Evolutionary conservation across 2,113 vertebrate species (phyloP).

Genomic region (Marcusenius ussheri): DNA sequence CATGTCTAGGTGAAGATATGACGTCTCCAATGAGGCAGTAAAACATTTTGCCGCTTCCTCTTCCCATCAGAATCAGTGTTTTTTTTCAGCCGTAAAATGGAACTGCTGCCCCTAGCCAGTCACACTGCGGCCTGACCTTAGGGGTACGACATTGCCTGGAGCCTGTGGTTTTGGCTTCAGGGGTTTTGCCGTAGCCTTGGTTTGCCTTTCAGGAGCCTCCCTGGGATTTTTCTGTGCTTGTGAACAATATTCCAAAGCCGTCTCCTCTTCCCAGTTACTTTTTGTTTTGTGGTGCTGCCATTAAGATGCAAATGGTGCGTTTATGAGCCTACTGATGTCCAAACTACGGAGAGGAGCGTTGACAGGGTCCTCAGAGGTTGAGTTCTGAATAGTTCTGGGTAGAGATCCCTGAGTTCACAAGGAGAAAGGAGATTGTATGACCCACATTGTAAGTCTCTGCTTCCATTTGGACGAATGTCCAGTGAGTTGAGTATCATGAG

Average conservation of each 20-base stretch:
- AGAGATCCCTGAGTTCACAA: neutral
- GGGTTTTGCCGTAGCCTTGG: neutral
- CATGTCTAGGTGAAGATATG: neutral
- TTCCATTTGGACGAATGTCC: neutral
- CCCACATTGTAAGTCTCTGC: neutral
- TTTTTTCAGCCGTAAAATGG: neutral
- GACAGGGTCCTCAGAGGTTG: neutral
- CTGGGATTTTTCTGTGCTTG: neutral
- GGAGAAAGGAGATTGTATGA: neutral
- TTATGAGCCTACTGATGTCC: neutral
- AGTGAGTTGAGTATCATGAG: neutral
- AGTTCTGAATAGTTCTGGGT: neutral
- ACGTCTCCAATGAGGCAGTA: neutral
- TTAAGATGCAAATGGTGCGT: neutral
- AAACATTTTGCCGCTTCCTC: neutral
- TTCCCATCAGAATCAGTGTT: neutral
- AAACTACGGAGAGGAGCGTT: neutral
- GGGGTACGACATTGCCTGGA: neutral
- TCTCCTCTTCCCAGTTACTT: neutral
- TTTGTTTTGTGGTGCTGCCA: neutral
- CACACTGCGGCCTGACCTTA: neutral
- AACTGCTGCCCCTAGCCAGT: neutral
- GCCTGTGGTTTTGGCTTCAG: neutral
- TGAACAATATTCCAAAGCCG: neutral
- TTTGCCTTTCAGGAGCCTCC: neutral